Evolutionary conservation across 92 coral and sea anemone genomes (phyloP), one percentile per base, ranked within the genome.

Genomic region (Phymanthus crucifer): DNA sequence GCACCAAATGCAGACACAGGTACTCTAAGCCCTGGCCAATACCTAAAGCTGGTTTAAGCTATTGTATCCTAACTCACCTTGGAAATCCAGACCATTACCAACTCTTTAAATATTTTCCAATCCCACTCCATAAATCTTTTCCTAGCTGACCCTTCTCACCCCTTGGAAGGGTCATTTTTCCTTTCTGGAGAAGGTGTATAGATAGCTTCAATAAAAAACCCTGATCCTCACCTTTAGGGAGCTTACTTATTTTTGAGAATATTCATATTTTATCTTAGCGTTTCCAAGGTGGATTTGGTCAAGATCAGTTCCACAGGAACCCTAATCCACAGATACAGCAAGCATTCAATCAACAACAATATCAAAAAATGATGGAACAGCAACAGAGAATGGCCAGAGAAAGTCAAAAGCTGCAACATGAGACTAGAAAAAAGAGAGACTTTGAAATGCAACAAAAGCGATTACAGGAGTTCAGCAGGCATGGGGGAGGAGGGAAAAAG

Each of bases 391-490:
- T 79, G 31, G 91, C 93, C 71, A 92, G 91, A 82, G 89, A 84
- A 70, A 82, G 83, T 10, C 80, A 84, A 35, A 90, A 90, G 77
- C 89, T 84, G 67, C 81, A 86, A 72, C 91, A 86, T 35, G 93
- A 93, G 66, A 12, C 89, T 14, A 85, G 80, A 43, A 95, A 89
- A 81, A 93, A 93, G 87, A 85, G 85, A 73, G 85, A 87, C 10
- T 87, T 93, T 91, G 99, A 95, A 83, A 83, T 87, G 54, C 94
- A 95, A 54, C 97, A 93, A 70, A 83, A 90, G 71, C 88, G 85
- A 36, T 77, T 93, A 66, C 91, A 92, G 80, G 86, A 91, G 66
- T 88, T 93, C 40, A 87, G n/a, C n/a, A n/a, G 81, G 45, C 79
- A 43, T 52, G 84, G 92, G n/a, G n/a, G n/a, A 9, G 82, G 84